Evolutionary conservation across 2,888 invertebrate species (phyloP).

Genomic region (Catocala nupta): DNA sequence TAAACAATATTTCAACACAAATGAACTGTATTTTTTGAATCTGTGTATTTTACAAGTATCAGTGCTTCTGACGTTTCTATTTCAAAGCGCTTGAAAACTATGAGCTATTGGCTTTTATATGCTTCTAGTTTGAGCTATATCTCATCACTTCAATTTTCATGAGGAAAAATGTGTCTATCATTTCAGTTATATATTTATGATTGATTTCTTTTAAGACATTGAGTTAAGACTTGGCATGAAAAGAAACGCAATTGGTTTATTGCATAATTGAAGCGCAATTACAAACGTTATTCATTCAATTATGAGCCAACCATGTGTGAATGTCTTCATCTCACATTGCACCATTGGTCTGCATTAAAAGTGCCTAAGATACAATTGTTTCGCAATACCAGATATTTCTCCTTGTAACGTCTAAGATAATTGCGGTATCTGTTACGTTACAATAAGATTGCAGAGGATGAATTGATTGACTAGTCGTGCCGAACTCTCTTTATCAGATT

Average conservation of each 20-base stretch:
- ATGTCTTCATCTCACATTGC: conserved; percentile 41
- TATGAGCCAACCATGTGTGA: conserved; percentile 41
- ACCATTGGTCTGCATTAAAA: conserved; percentile 30
- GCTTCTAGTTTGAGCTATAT: not conserved
- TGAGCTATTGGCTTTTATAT: not conserved
- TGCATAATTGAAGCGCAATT: conserved; percentile 34
- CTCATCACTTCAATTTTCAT: not conserved
- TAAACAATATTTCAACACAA: too few species aligned
- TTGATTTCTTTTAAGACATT: not conserved
- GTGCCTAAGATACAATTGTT: conserved; percentile 23
- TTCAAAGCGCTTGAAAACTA: not conserved
- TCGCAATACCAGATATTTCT: conserved; percentile 36
- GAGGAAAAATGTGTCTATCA: not conserved
- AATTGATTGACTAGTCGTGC: conserved; percentile 18
- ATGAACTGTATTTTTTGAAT: not conserved
- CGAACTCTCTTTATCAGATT: conserved; percentile 26
- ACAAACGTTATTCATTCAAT: conserved; percentile 24
- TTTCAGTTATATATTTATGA: not conserved
- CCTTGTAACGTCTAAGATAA: conserved; percentile 33
- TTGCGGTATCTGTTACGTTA: conserved; percentile 37
- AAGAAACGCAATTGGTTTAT: conserved; percentile 5
- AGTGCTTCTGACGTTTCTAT: too few species aligned
- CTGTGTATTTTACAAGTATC: not conserved
- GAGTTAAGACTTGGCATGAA: not conserved
- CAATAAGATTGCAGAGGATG: conserved; percentile 24